Percentiles rank a stretch among this genome's conserved stretches.
These are phyloP conservation scores for Tyrophagus putrescentiae DNA, from an alignment of 1,140 invertebrate species.

Conservation along the genomic window DNA sequence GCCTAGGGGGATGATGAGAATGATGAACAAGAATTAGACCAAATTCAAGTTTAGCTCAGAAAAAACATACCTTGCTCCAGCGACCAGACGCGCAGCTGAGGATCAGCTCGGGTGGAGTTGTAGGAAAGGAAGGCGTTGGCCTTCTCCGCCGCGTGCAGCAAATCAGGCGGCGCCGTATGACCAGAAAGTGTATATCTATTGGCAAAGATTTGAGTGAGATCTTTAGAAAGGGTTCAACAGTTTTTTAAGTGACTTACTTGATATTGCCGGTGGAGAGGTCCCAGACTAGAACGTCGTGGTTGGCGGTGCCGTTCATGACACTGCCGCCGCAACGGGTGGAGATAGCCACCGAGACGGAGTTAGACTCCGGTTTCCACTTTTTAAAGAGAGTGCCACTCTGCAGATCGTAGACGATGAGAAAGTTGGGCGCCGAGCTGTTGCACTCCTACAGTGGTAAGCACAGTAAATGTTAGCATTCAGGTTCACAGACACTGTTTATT, in stretches of 20 bases:
- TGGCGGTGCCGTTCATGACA: conserved; percentile 64
- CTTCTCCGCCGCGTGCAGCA: conserved; percentile 50
- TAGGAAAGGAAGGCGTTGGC: conserved; percentile 53
- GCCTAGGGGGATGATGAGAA: conserved; percentile 37
- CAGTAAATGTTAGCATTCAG: not conserved
- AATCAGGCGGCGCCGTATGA: conserved; percentile 55
- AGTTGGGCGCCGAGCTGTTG: conserved; percentile 63
- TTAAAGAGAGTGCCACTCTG: conserved; percentile 78
- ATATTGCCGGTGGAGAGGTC: conserved; percentile 59
- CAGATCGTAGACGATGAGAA: conserved; percentile 78
- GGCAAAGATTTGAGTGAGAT: not conserved
- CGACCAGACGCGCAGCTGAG: conserved; percentile 60
- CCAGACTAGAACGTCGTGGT: conserved; percentile 65
- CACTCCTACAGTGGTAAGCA: conserved; percentile 46
- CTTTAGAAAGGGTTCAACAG: not conserved
- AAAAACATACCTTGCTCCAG: conserved; percentile 47
- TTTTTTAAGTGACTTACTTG: conserved; percentile 29
- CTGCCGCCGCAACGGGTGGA: conserved; percentile 53
- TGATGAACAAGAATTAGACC: not conserved
- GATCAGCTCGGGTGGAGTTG: conserved; percentile 50
- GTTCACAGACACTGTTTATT: not conserved
- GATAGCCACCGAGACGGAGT: conserved; percentile 61
- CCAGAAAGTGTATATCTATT: conserved; percentile 49
- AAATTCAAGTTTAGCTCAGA: not conserved
- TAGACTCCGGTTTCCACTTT: conserved; percentile 60